These are phyloP conservation scores for Willowsia nigromaculata DNA, from an alignment of 2,888 invertebrate species.

Conservation along the genomic window DNA sequence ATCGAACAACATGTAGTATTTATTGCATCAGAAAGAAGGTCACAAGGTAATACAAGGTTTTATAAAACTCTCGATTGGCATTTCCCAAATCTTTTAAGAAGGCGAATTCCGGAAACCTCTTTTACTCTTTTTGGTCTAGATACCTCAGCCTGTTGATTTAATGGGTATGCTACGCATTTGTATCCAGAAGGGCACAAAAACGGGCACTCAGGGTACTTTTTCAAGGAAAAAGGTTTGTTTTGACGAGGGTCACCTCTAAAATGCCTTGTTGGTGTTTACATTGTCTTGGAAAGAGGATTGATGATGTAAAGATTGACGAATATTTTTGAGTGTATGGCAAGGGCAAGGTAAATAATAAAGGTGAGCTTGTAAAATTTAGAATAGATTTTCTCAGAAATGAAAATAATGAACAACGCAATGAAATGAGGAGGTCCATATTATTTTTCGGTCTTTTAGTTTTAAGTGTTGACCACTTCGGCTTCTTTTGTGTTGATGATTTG, in stretches of 20 bases:
- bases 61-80: background rate
- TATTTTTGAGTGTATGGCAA: constrained; percentile 11
- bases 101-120: background rate
- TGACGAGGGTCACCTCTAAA: background rate
- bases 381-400: background rate
- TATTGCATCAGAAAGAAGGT: background rate
- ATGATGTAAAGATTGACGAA: background rate
- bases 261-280: background rate
- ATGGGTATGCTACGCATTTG: too few species aligned
- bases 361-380: background rate
- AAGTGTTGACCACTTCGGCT: constrained; percentile 13
- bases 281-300: too few species aligned
- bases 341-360: constrained; percentile 12
- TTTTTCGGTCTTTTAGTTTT: background rate
- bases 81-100: background rate
- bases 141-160: too few species aligned
- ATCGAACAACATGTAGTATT: background rate
- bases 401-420: background rate
- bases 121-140: background rate
- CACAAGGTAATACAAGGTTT: background rate
- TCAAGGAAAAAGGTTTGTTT: background rate
- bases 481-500: background rate
- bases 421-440: background rate
- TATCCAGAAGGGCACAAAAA: too few species aligned
- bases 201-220: background rate